Base-by-base conservation (phyloP, 2,113 vertebrate species). In the Alethe castanea region DNA sequence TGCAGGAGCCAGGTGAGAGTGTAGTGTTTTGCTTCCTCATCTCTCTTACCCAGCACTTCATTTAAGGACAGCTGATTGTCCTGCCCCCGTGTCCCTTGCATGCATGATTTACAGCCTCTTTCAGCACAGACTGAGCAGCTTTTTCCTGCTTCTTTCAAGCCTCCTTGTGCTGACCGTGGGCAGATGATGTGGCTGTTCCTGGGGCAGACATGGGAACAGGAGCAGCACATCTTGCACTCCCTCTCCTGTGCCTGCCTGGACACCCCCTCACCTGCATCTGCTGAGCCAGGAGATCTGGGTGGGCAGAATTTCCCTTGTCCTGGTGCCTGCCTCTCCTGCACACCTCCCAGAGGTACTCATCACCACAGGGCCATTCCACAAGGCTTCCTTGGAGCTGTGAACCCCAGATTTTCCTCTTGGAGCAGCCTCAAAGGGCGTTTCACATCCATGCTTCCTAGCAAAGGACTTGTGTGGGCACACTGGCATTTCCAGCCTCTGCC, bases 21-120 rank as follows among this genome's bases (percentile, higher is more conserved):
- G 79, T 53, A 70, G 48, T 38, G 59, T 42, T 91, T 48, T 85
- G 24, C 82, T 79, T 77, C 47, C 53, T 79, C 53, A 47, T 52
- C 54, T 92, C 54, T 81, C 36, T 93, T 59, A 65, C 86, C 86
- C 93, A 70, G 76, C 71, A 66, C 53, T 93, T 94, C 76, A 50
- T 87, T 87, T 97, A 94, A 66, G 4, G 25, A 65, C 95, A 94
- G 69, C 78, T 77, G 84, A 94, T 83, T 93, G 78, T 67, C 62
- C 54, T 52, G 13, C 24, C 48, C 54, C 47, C 23, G 6, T 67
- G 82, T 74, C 84, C 14, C 45, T 59, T 81, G 70, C 76, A 54
- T 57, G 66, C 86, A 76, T 52, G 87, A 95, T 48, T 71, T 88
- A 57, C 36, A 38, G 31, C 81, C 81, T 84, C 56, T 90, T 93